Base-by-base conservation (phyloP, 37 sponge, comb jelly and placozoan species). In the Cliona cf. orientalis region DNA sequence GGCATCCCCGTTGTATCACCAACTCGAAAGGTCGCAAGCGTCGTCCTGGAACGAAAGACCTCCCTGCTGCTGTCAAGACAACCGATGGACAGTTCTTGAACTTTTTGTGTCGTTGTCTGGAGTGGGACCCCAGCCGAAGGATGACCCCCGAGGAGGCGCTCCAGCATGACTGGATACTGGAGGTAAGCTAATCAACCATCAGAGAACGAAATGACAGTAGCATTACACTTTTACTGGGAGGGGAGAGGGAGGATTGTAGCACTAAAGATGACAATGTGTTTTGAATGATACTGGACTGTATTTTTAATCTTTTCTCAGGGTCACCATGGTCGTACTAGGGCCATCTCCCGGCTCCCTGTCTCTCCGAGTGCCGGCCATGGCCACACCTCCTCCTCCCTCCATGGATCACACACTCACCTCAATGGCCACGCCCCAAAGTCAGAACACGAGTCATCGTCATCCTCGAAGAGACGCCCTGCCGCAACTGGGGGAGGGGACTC, bases 51-150 rank as follows among this genome's bases (percentile, higher is more conserved):
- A 86, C 87, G 26, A 84, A 69, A 46, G 84, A 91, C 40, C 75
- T 96, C 17, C 57, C 86, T 5, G 41, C 81, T 19, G 89, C 89
- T 25, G 49, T 93, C 34, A 80, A 88, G 53, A 91, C 94, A 36
- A 77, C 78, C 26, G 92, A 95, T 46, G 57, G 65, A 0, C 61
- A 83, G 23, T 98, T 98, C 59, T 19, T 95, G 33, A 90, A 98
- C 94, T 98, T 98, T 41, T 65, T 98, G 45, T 66, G 66, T 61
- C 75, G 71, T 45, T 98, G 99, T 78, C 71, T 96, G 70, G 66
- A 85, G 41, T 92, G 93, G 94, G 84, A 87, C 44, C 89, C 93
- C 4, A 71, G 60, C 5, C 58, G 73, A 28, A 46, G 97, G 34
- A 42, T 93, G 72, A 87, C 88, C 6, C 91, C 97, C 36, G 94